Conservation (phyloP, 2,888 invertebrate species). For the Lycaena phlaeas region DNA sequence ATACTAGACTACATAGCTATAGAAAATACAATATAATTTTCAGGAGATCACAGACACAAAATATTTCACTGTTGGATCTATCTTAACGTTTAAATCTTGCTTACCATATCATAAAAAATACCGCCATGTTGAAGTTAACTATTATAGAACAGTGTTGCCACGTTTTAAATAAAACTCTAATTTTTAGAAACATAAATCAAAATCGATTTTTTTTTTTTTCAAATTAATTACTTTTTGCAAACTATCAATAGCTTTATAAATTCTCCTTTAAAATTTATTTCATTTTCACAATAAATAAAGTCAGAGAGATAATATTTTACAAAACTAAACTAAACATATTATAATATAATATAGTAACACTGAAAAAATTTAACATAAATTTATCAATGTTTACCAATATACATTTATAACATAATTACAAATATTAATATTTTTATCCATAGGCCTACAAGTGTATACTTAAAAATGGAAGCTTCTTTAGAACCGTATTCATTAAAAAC, state of each 20-base stretch:
- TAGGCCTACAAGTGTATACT: constrained; percentile 1
- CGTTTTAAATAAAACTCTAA: too few relatives aligned
- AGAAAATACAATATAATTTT: constrained; percentile 8
- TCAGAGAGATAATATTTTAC: constrained; percentile 6
- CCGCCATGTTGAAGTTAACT: too few relatives aligned
- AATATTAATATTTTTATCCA: constrained; percentile 3
- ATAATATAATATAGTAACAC: too few relatives aligned
- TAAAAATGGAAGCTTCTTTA: constrained; percentile 4
- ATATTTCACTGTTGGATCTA: neutral
- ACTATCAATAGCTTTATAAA: too few relatives aligned
- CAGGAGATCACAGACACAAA: constrained; percentile 8
- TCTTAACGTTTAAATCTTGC: neutral
- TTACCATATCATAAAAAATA: too few relatives aligned
- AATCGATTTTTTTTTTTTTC: too few relatives aligned
- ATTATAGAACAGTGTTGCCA: too few relatives aligned
- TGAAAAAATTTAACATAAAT: constrained; percentile 6
- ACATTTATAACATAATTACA: constrained; percentile 1
- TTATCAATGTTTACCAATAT: neutral
- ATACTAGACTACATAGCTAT: neutral
- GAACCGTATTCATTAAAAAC: neutral
- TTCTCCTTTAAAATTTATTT: too few relatives aligned
- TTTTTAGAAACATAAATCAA: too few relatives aligned
- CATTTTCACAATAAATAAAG: constrained; percentile 8
- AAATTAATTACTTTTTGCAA: too few relatives aligned
- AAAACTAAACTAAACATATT: constrained; percentile 4